Percentiles rank a stretch among this genome's conserved stretches.
Conservation (phyloP, 2,797 vertebrate species). For the Lepilemur septentrionalis region DNA sequence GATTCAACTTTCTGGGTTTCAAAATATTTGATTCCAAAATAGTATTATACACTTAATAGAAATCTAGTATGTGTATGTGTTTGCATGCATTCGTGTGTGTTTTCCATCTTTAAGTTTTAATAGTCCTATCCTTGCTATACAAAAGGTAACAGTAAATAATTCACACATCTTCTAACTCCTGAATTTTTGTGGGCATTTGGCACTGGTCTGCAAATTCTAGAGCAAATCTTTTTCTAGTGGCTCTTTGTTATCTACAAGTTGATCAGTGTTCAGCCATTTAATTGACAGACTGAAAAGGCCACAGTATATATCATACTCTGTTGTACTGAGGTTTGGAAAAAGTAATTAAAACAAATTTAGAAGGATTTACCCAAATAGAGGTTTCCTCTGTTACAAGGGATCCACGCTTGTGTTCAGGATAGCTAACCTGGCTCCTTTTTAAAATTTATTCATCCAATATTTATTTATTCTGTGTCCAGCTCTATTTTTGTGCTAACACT, state of each 20-base stretch:
- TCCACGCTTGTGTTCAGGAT: neutral
- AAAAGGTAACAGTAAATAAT: neutral
- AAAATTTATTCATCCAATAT: neutral
- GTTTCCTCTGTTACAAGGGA: neutral
- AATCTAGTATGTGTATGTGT: neutral
- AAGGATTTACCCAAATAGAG: neutral
- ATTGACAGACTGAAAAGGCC: neutral
- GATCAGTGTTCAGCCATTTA: neutral
- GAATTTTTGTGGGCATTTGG: neutral
- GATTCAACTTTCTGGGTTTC: neutral
- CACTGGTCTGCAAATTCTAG: neutral
- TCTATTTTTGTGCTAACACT: neutral
- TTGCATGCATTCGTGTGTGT: neutral
- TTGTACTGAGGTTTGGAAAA: neutral
- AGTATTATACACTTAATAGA: neutral
- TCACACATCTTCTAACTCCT: neutral
- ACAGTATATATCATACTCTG: neutral
- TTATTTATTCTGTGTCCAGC: neutral
- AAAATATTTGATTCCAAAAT: constrained; percentile 16
- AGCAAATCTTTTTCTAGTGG: constrained; percentile 23
- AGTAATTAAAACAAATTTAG: neutral
- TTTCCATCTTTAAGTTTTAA: neutral
- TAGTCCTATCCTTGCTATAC: neutral
- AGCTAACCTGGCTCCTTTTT: neutral
- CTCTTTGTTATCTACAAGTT: neutral